A percentile compares a stretch with the other conserved stretches of the same genome.
phyloP scores from a whole-genome alignment of 2,888 invertebrate genomes.

The Hypomecis atomaria region DNA sequence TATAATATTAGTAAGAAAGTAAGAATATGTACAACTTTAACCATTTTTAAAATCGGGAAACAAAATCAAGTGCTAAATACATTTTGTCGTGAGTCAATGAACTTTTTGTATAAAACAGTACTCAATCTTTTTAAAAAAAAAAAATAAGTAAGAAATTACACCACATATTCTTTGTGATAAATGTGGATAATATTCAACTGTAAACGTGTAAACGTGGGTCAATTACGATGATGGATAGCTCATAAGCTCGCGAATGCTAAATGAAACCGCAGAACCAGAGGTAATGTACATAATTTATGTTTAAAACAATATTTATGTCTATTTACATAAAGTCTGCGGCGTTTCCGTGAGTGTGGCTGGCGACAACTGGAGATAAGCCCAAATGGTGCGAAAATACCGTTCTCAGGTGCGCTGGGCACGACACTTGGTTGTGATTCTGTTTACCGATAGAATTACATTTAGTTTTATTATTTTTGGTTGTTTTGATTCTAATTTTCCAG shows the following conservation, averaged over 20 bases:
- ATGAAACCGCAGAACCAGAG: constrained; percentile 32
- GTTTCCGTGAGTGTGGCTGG: constrained; percentile 59
- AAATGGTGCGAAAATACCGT: constrained; percentile 57
- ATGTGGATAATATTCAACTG: neutral
- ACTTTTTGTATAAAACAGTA: too few relatives aligned
- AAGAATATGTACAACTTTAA: too few relatives aligned
- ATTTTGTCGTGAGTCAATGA: too few relatives aligned
- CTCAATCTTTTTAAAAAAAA: too few relatives aligned
- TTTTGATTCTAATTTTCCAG: neutral
- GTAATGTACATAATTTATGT: constrained; percentile 59
- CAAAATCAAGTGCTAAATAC: too few relatives aligned
- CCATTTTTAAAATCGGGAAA: too few relatives aligned
- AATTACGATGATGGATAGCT: constrained; percentile 16
- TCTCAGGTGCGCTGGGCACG: constrained; percentile 53
- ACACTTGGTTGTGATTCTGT: constrained; percentile 21
- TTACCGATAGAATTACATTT: neutral
- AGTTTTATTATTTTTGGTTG: neutral
- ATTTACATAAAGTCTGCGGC: constrained; percentile 62
- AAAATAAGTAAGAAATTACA: too few relatives aligned
- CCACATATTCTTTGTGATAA: too few relatives aligned
- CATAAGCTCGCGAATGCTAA: constrained; percentile 32
- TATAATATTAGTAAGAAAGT: too few relatives aligned
- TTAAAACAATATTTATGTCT: constrained; percentile 62
- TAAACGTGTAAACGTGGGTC: constrained; percentile 7
- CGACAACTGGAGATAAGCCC: constrained; percentile 63